These are phyloP conservation scores for Ischnus inquisitorius DNA, from an alignment of 2,888 invertebrate species.

Conservation along the genomic window DNA sequence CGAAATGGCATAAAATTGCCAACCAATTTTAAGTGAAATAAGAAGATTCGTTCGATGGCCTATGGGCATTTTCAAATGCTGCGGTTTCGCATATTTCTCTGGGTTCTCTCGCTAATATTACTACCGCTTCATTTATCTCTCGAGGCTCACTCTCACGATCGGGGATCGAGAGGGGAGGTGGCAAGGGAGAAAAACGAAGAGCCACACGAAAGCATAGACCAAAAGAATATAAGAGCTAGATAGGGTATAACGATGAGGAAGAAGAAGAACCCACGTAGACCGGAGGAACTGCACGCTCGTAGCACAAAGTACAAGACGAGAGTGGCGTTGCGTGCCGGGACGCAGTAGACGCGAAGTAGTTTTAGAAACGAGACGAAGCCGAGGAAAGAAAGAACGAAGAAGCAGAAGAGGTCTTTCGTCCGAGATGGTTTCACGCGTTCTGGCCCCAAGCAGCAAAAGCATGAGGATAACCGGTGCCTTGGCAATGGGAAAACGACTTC, in stretches of 20 bases:
- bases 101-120: conserved; percentile 31
- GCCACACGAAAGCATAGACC: conserved; percentile 12
- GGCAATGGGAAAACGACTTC: conserved; percentile 38
- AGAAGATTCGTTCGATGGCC: conserved; percentile 35
- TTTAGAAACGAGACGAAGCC: conserved; percentile 45
- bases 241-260: conserved; percentile 51
- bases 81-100: conserved; percentile 11
- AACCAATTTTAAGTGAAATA: conserved; percentile 15
- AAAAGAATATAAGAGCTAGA: conserved; percentile 23
- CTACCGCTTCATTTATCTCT: conserved; percentile 31
- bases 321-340: conserved; percentile 57
- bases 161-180: neutral
- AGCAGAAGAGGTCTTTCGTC: conserved; percentile 7
- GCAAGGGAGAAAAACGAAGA: neutral
- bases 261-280: conserved; percentile 35
- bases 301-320: conserved; percentile 53
- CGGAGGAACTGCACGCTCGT: conserved; percentile 9
- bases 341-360: conserved; percentile 50
- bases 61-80: conserved; percentile 14
- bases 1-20: conserved; percentile 38
- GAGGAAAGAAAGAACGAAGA: neutral
- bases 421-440: conserved; percentile 45
- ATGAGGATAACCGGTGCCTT: conserved; percentile 11
- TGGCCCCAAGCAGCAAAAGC: conserved; percentile 35
- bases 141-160: conserved; percentile 50